These are phyloP conservation scores for Malurus leucopterus DNA, from an alignment of 2,797 vertebrate species.

Conservation along the genomic window DNA sequence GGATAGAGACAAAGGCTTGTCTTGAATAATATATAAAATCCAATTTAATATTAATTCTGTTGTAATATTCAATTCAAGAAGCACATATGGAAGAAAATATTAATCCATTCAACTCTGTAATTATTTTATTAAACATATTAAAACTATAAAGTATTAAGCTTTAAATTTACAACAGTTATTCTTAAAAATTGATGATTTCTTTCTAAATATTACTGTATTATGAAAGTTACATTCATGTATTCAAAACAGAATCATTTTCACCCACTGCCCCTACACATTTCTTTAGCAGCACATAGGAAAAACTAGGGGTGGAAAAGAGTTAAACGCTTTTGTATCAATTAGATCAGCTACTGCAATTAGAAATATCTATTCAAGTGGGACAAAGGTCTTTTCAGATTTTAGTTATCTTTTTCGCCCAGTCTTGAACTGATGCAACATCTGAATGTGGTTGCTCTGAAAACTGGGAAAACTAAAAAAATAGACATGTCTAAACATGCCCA, in stretches of 20 bases:
- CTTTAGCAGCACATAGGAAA: neutral
- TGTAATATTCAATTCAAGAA: slow-evolving; percentile 3
- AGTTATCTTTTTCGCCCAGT: neutral
- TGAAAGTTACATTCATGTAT: neutral
- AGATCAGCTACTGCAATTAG: neutral
- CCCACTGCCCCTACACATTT: neutral
- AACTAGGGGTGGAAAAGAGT: neutral
- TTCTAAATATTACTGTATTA: neutral
- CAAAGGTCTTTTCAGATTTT: neutral
- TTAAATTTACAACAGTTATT: neutral
- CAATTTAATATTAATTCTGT: neutral
- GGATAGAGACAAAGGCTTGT: neutral
- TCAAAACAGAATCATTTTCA: neutral
- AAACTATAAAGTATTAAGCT: neutral
- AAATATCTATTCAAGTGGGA: neutral
- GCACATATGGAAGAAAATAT: neutral
- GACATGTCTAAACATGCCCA: slow-evolving; percentile 17
- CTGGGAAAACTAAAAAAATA: neutral
- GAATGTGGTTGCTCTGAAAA: slow-evolving; percentile 13
- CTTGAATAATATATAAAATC: slow-evolving; percentile 8
- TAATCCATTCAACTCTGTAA: neutral
- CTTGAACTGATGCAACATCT: slow-evolving; percentile 45
- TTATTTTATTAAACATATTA: slow-evolving; percentile 14
- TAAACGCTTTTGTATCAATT: neutral
- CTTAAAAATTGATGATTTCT: neutral